phyloP scores from a whole-genome alignment of 2,888 invertebrate genomes.

The Tortricodes alternella region DNA sequence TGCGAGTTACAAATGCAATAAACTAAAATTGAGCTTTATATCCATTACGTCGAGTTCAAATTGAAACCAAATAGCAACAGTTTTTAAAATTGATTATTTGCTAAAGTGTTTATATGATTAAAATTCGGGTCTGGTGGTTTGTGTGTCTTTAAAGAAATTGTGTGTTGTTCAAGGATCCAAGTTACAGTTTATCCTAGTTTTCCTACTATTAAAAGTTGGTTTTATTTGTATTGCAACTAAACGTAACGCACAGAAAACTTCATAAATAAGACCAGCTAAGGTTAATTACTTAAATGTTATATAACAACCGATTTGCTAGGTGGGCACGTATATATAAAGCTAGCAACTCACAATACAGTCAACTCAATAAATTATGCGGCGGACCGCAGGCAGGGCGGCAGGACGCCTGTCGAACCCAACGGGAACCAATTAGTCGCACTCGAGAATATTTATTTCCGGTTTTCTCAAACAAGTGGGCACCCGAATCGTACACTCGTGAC shows the following conservation, averaged over 20 bases:
- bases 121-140: no score
- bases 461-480: conserved; percentile 68
- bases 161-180: no score
- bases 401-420: conserved; percentile 75
- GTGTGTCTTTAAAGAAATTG: no score
- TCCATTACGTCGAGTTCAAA: background rate
- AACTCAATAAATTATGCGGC: conserved; percentile 76
- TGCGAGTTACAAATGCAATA: background rate
- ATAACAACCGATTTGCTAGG: conserved; percentile 42
- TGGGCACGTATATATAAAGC: conserved; percentile 47
- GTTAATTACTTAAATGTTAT: conserved; percentile 14
- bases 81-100: background rate
- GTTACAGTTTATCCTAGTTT: no score
- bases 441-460: conserved; percentile 79
- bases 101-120: background rate
- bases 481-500: conserved; percentile 57
- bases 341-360: conserved; percentile 50
- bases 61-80: background rate
- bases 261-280: background rate
- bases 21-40: background rate
- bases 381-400: conserved; percentile 59
- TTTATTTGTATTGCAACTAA: no score
- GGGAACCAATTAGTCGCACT: conserved; percentile 78
- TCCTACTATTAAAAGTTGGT: no score
- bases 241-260: no score